A percentile compares a stretch with the other conserved stretches of the same genome.
Evolutionary conservation across 2,113 vertebrate species (phyloP).

Genomic region (Poicephalus gulielmi): DNA sequence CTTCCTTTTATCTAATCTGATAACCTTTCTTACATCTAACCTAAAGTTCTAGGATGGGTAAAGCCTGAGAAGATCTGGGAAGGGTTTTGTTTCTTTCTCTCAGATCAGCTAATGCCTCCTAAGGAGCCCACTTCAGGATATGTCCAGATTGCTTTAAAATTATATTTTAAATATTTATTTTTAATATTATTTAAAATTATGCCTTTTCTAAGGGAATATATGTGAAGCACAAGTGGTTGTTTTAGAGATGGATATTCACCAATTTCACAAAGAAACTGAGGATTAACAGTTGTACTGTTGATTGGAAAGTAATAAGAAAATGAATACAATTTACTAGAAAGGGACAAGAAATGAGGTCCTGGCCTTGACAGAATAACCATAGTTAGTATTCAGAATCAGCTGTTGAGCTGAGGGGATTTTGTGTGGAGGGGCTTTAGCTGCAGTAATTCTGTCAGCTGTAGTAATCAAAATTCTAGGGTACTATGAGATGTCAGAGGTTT

Average conservation of each 20-base stretch:
- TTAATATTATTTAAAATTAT: not conserved
- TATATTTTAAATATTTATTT: not conserved
- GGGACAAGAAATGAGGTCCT: not conserved
- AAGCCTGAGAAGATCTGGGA: not conserved
- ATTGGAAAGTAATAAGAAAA: not conserved
- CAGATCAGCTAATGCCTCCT: not conserved
- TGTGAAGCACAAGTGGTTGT: not conserved
- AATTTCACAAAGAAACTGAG: not conserved
- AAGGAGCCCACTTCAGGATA: not conserved
- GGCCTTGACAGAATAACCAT: not conserved
- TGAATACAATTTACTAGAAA: not conserved
- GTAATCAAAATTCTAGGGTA: not conserved
- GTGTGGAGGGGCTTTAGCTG: not conserved
- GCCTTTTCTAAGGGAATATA: not conserved
- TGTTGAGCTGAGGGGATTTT: not conserved
- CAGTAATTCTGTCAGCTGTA: not conserved
- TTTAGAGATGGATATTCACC: not conserved
- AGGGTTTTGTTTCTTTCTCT: not conserved
- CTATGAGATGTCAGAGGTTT: not conserved
- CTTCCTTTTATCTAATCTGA: not conserved
- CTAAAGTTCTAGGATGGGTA: not conserved
- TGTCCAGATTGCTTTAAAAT: slow-evolving; percentile 1
- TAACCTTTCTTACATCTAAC: not conserved
- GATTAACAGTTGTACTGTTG: not conserved
- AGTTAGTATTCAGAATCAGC: not conserved